Percentiles rank a stretch among this genome's conserved stretches.
Conservation (phyloP, 2,888 invertebrate species). For the Plagodis pulveraria region DNA sequence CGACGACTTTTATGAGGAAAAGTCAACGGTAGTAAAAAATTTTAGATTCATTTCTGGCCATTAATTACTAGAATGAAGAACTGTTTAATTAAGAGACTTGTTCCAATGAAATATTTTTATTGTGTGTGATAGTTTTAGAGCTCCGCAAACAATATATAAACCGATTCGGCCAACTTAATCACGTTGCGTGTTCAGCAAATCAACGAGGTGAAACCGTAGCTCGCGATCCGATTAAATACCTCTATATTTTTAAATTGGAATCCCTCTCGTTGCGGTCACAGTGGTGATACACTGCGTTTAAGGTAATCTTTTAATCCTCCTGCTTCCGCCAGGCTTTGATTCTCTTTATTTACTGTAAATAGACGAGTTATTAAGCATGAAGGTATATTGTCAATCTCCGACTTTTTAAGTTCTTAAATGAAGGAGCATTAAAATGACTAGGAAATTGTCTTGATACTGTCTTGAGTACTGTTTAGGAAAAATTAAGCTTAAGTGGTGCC, state of each 20-base stretch:
- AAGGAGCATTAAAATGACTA: no score
- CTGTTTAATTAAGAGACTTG: slow-evolving; percentile 2
- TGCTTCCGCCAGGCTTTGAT: slow-evolving; percentile 39
- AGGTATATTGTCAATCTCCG: no score
- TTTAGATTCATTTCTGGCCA: slow-evolving; percentile 5
- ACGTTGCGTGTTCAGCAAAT: slow-evolving; percentile 35
- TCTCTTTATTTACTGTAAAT: slow-evolving; percentile 31
- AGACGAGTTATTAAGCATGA: neutral
- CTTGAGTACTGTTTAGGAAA: no score
- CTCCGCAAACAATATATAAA: slow-evolving; percentile 34
- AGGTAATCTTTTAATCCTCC: slow-evolving; percentile 52
- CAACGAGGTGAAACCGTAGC: slow-evolving; percentile 38
- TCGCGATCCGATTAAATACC: slow-evolving; percentile 45
- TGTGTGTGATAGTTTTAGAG: slow-evolving; percentile 27
- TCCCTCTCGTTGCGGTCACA: slow-evolving; percentile 49
- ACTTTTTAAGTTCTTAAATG: no score
- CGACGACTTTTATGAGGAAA: slow-evolving; percentile 30
- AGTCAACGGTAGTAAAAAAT: slow-evolving; percentile 14
- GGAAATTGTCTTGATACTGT: no score
- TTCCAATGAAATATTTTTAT: slow-evolving; percentile 3
- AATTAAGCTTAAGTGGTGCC: no score
- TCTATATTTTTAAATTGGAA: slow-evolving; percentile 50
- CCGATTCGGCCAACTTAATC: slow-evolving; percentile 40
- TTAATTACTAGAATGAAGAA: slow-evolving; percentile 6
- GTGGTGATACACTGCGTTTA: slow-evolving; percentile 53